Base-by-base conservation (phyloP, 1,140 invertebrate genomes). In the Philopotamus ludificatus region DNA sequence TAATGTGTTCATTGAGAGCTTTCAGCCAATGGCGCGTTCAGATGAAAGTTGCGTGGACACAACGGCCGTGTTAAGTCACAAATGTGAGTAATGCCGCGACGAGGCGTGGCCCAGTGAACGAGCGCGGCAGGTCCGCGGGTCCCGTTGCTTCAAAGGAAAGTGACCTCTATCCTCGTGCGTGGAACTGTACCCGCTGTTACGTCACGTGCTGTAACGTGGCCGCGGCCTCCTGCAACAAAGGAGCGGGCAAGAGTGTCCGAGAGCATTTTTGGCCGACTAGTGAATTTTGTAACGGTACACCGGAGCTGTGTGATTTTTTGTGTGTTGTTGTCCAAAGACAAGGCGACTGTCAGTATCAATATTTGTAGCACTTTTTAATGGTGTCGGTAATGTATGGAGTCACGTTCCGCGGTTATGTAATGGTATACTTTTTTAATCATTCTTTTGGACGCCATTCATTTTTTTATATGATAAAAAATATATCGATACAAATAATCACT, bases 121-220 rank as follows among this genome's bases (percentile, higher is more conserved):
- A 34, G 28, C 44, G 44, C 44, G 44, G 44, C 44, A 47, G 44
- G 44, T 26, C 25, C 57, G 8, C 28, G n/a, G 58, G 50, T 61
- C 51, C 65, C 65, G 65, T 66, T 66, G 57, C 16, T 55, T 54
- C 57, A 23, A 66, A 66, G 55, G 65, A 66, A 66, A 66, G 65
- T 66, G 65, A 66, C 65, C 65, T 61, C 65, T 66, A 61, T 66
- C 51, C 47, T 34, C 16, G 65, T 34, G 39, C 53, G 45, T 10
- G 8, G 10, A 8, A 20, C 20, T 53, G 10, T n/a, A 34, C 28
- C 12, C 28, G 12, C 28, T 34, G 28, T 47, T 47, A 47, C 44
- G 44, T 47, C 44, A 47, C 15, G 44, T 47, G 8, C 8, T 47
- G 44, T 47, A 47, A 47, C 18, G 44, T 47, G 44, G 44, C 15